A percentile compares a stretch with the other conserved stretches of the same genome.
Evolutionary conservation across 2,888 invertebrate genomes (phyloP).

Genomic region (Flabesymbios commensalis): DNA sequence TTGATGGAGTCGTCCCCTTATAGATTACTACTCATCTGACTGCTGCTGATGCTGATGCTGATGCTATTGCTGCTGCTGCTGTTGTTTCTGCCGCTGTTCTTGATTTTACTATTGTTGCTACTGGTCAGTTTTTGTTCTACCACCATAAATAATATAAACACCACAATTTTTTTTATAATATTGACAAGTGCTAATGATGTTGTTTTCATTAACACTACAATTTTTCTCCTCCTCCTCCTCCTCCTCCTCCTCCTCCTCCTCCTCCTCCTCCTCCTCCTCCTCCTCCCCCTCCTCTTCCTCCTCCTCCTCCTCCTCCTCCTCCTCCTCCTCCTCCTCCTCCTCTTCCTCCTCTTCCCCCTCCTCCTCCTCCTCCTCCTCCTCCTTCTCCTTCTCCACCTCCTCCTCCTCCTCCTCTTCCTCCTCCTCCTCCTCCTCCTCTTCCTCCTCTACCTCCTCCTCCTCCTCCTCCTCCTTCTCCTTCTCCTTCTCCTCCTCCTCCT

Average conservation of each 20-base stretch:
- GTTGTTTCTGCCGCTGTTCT: too few species aligned
- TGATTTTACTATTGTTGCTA: too few species aligned
- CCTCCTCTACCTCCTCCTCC: background rate
- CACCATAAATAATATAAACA: too few species aligned
- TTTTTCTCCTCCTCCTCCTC: background rate
- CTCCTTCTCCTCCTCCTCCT: too few species aligned
- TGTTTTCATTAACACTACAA: background rate
- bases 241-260: background rate
- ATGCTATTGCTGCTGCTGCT: too few species aligned
- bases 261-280: background rate
- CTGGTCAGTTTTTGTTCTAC: too few species aligned
- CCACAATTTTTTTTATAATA: too few species aligned
- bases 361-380: background rate
- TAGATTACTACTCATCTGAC: too few species aligned
- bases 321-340: background rate
- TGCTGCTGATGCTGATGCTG: too few species aligned
- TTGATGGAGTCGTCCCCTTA: too few species aligned
- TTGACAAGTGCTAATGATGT: too few species aligned
- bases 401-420: background rate
- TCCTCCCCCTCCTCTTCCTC: background rate
- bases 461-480: background rate
- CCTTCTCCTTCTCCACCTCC: too few species aligned
- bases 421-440: background rate
- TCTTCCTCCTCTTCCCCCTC: background rate
- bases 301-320: background rate